Evolutionary conservation across 2,888 invertebrate genomes (phyloP).

Genomic region (Cetonia aurata): DNA sequence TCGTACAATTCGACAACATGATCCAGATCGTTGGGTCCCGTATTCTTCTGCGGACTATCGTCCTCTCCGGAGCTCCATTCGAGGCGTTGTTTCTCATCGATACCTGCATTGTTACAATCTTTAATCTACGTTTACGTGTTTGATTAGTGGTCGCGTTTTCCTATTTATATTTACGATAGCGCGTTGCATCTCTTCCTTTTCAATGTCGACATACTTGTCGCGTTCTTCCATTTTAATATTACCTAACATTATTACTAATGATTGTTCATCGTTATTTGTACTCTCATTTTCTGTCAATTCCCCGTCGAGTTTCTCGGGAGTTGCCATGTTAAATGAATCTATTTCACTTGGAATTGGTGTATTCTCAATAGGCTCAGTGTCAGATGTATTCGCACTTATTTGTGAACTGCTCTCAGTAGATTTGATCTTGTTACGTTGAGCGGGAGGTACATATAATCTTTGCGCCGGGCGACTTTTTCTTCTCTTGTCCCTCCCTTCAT

Average conservation of each 20-base stretch:
- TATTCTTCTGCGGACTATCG: slow-evolving; percentile 21
- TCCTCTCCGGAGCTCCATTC: slow-evolving; percentile 6
- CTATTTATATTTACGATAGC: slow-evolving; percentile 63
- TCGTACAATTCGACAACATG: slow-evolving; percentile 65
- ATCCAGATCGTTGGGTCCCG: slow-evolving; percentile 58
- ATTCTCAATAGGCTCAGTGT: slow-evolving; percentile 8
- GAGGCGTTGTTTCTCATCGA: slow-evolving; percentile 29
- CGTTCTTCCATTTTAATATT: slow-evolving; percentile 48
- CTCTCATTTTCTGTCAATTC: slow-evolving; percentile 20
- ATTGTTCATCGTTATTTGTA: slow-evolving; percentile 43
- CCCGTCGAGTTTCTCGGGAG: background rate
- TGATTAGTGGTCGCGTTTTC: slow-evolving; percentile 62
- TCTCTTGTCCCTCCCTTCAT: slow-evolving; percentile 29
- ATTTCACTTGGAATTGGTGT: slow-evolving; percentile 29
- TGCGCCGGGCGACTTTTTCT: slow-evolving; percentile 59
- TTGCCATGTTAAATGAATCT: slow-evolving; percentile 19
- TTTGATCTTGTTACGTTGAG: slow-evolving; percentile 56
- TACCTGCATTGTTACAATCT: slow-evolving; percentile 32
- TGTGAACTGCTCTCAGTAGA: slow-evolving; percentile 4
- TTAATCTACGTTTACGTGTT: slow-evolving; percentile 57
- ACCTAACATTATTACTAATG: slow-evolving; percentile 47
- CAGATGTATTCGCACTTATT: slow-evolving; percentile 2
- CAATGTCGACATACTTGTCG: slow-evolving; percentile 58
- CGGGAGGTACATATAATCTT: slow-evolving; percentile 64
- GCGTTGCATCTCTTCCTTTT: slow-evolving; percentile 63